Percentiles rank a stretch among this genome's conserved stretches.
Conservation (phyloP, 2,113 vertebrate genomes). For the Mixornis gularis region DNA sequence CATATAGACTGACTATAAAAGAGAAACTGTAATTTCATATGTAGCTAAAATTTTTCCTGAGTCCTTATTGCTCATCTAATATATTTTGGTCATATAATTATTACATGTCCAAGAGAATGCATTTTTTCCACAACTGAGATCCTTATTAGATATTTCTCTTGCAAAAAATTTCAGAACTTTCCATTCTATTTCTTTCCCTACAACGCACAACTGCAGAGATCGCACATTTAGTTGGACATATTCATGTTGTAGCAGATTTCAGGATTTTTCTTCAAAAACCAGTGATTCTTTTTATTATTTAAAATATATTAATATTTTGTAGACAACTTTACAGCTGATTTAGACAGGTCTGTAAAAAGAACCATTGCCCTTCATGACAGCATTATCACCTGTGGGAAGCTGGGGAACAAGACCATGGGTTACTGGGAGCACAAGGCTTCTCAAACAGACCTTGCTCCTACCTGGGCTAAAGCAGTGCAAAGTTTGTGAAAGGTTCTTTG, state of each 20-base stretch:
- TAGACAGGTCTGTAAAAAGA: neutral
- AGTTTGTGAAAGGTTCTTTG: neutral
- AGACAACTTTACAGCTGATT: neutral
- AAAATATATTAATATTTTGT: neutral
- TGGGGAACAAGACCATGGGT: neutral
- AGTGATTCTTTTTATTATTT: neutral
- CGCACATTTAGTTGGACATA: neutral
- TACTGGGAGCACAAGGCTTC: neutral
- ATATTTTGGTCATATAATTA: neutral
- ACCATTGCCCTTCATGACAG: neutral
- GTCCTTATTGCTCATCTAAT: neutral
- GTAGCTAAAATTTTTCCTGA: neutral
- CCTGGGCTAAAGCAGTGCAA: neutral
- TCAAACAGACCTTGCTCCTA: neutral
- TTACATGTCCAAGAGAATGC: neutral
- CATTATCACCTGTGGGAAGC: neutral
- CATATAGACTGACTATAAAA: neutral
- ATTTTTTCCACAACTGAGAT: neutral
- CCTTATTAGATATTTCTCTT: neutral
- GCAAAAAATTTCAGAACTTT: neutral
- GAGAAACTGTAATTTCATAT: neutral
- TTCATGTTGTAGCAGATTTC: neutral
- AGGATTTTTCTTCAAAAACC: neutral
- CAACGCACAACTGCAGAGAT: neutral
- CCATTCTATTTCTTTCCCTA: neutral